Percentiles rank a stretch among this genome's conserved stretches.
These are phyloP conservation scores for Hylaea fasciaria DNA, from an alignment of 2,888 invertebrate species.

Conservation along the genomic window DNA sequence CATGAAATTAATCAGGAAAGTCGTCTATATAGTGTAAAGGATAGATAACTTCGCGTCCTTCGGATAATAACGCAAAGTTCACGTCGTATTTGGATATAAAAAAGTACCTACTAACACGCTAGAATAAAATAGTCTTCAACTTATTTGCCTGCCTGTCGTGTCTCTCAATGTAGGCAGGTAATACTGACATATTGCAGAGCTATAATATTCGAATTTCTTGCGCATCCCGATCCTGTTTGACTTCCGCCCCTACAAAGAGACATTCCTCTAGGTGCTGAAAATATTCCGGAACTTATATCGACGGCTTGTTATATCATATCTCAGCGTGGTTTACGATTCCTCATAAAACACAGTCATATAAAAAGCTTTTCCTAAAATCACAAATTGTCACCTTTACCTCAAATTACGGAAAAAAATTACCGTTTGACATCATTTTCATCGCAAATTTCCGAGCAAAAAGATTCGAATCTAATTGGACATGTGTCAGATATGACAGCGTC, in stretches of 20 bases:
- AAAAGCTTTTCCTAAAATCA: slow-evolving; percentile 27
- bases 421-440: slow-evolving; percentile 44
- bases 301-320: slow-evolving; percentile 19
- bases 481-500: slow-evolving; percentile 51
- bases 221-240: slow-evolving; percentile 31
- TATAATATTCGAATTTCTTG: slow-evolving; percentile 21
- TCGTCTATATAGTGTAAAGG: not conserved
- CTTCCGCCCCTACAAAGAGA: slow-evolving; percentile 21
- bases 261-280: slow-evolving; percentile 17
- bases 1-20: not conserved
- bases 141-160: slow-evolving; percentile 22
- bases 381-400: slow-evolving; percentile 29
- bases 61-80: no score
- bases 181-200: slow-evolving; percentile 26
- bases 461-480: slow-evolving; percentile 56
- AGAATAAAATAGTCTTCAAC: slow-evolving; percentile 13
- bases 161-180: slow-evolving; percentile 16
- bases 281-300: slow-evolving; percentile 24
- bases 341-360: slow-evolving; percentile 29
- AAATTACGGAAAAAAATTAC: slow-evolving; percentile 37
- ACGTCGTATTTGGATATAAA: not conserved
- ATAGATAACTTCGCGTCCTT: not conserved
- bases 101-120: no score
- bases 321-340: slow-evolving; percentile 21
- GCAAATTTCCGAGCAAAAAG: slow-evolving; percentile 47